Evolutionary conservation across 1,140 invertebrate genomes (phyloP), one percentile per base, ranked within the genome.

Genomic region (Bombus cullumanus): DNA sequence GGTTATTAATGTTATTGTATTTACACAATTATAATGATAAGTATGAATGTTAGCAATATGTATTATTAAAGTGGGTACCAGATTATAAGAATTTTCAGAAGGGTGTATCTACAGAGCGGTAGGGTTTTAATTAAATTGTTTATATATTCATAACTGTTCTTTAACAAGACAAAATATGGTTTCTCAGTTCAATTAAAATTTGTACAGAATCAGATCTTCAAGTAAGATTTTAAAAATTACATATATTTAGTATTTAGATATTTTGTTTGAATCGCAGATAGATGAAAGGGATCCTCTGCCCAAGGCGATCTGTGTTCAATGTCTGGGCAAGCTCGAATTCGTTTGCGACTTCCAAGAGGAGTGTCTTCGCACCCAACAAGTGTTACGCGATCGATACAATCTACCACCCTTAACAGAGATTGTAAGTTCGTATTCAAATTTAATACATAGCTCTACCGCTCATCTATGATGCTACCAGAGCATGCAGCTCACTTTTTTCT

Each of bases 341-440:
- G 94, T 95, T 92, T 95, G 95, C 81, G 95, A 95, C 89, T 95
- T 95, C 84, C 95, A 95, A 94, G 95, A 95, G 90, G 94, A 95
- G 90, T 95, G 94, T 93, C 93, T 95, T 81, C 94, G 94, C 81
- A 95, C 94, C 86, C 95, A 95, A 92, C 91, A 94, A 91, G 87
- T 92, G 90, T 93, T 95, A 89, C 94, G 92, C 83, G 90, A 95
- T 91, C 94, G 91, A 73, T 95, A 94, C 88, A 93, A 93, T 93
- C 92, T 94, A 80, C 94, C 94, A 91, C 86, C 94, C 81, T 91
- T 94, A 86, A 89, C 92, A 91, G 88, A 94, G 81, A 88, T 92
- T 91, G 95, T 95, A 95, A 95, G 95, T 95, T 85, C 90, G 82
- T 87, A 90, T 86, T 88, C 85, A 91, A 59, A 89, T 88, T 92